Evolutionary conservation across 1,140 invertebrate genomes (phyloP).

Genomic region (Coenobita brevimanus): DNA sequence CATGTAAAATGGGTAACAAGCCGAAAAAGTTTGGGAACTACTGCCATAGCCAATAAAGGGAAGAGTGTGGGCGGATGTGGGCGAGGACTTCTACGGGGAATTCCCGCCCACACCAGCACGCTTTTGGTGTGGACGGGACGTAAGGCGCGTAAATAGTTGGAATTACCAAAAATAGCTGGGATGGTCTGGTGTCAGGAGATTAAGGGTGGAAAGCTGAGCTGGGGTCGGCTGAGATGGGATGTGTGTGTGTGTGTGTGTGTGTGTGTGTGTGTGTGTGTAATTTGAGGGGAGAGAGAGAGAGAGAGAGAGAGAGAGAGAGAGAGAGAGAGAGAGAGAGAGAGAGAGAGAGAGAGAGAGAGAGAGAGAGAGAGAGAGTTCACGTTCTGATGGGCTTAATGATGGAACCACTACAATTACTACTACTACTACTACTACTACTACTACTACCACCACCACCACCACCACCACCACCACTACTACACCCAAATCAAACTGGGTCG

Average conservation of each 20-base stretch:
- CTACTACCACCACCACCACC: neutral
- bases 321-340: neutral
- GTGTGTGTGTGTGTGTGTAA: neutral
- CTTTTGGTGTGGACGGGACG: neutral
- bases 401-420: too few relatives aligned
- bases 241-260: too few relatives aligned
- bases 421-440: neutral
- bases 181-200: too few relatives aligned
- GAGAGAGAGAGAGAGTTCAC: neutral
- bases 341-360: conserved; percentile 14
- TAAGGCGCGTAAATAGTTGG: too few relatives aligned
- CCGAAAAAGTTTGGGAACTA: too few relatives aligned
- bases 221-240: too few relatives aligned
- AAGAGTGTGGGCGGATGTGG: neutral
- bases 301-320: neutral
- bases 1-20: too few relatives aligned
- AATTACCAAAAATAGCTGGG: too few relatives aligned
- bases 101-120: neutral
- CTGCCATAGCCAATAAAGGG: neutral
- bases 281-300: neutral
- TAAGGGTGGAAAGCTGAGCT: too few relatives aligned
- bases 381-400: too few relatives aligned
- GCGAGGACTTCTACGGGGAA: neutral
- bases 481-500: too few relatives aligned
- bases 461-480: neutral